These are phyloP conservation scores for Torymus auratus DNA, from an alignment of 2,888 invertebrate genomes.

Conservation along the genomic window DNA sequence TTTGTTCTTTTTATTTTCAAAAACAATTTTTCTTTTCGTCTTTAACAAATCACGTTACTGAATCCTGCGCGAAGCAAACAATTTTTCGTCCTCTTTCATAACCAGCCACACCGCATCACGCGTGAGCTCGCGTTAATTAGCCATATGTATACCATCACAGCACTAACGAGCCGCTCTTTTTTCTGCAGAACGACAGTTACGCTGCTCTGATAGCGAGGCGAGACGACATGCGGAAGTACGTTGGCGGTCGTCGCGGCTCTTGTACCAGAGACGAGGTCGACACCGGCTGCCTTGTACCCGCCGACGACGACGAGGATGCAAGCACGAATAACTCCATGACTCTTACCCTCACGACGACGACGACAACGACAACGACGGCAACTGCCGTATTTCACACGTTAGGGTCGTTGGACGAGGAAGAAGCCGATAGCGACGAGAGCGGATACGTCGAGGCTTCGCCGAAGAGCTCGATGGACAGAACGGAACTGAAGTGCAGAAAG, in stretches of 20 bases:
- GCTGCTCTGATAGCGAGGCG: constrained; percentile 48
- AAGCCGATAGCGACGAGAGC: constrained; percentile 89
- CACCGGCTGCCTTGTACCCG: background rate
- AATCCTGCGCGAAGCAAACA: too few relatives aligned
- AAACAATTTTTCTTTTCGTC: too few relatives aligned
- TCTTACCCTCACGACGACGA: constrained; percentile 62
- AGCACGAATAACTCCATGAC: too few relatives aligned
- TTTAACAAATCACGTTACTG: too few relatives aligned
- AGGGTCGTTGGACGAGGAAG: constrained; percentile 80
- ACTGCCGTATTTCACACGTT: constrained; percentile 68
- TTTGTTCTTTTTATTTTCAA: too few relatives aligned
- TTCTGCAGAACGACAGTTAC: constrained; percentile 52
- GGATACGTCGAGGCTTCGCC: constrained; percentile 87
- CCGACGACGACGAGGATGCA: background rate
- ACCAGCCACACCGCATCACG: too few relatives aligned
- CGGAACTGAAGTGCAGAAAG: constrained; percentile 52
- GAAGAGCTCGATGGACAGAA: constrained; percentile 63
- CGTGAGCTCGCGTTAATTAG: too few relatives aligned
- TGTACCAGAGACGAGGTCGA: constrained; percentile 49
- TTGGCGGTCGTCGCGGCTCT: constrained; percentile 19
- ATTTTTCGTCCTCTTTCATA: too few relatives aligned
- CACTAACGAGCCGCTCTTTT: background rate
- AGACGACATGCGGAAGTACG: constrained; percentile 45
- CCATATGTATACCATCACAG: too few relatives aligned
- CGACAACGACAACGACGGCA: constrained; percentile 64